Percentiles rank a stretch among this genome's conserved stretches.
Conservation (phyloP, 2,113 vertebrate species). For the Osmerus eperlanus region DNA sequence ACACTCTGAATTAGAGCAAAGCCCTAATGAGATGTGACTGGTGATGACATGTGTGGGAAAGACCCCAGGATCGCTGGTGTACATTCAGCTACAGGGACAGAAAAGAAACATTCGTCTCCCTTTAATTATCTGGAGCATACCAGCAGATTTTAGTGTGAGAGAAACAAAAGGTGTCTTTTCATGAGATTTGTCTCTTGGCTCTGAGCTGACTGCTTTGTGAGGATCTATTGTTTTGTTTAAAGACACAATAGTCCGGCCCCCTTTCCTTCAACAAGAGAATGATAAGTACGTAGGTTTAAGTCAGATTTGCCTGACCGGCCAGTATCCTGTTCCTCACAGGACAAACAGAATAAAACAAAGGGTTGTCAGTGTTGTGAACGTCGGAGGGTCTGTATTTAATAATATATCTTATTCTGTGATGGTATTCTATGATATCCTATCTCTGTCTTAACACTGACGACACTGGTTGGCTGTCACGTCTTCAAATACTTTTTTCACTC, state of each 20-base stretch:
- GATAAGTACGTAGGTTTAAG: conserved; percentile 35
- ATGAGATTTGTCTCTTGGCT: conserved; percentile 49
- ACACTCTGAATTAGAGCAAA: conserved; percentile 15
- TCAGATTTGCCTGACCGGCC: conserved; percentile 27
- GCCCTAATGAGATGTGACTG: conserved; percentile 13
- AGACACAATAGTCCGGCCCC: conserved; percentile 27
- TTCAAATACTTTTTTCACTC: background rate
- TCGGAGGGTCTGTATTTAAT: too few species aligned
- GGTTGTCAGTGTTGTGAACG: background rate
- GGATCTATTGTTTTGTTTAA: conserved; percentile 50
- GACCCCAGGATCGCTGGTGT: conserved; percentile 21
- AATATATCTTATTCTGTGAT: too few species aligned
- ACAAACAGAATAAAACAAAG: background rate
- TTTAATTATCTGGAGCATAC: conserved; percentile 50
- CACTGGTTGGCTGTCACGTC: background rate
- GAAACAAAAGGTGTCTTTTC: conserved; percentile 49
- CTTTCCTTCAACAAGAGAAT: conserved; percentile 30
- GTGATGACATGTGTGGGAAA: conserved; percentile 46
- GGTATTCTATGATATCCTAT: too few species aligned
- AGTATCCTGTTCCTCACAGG: conserved; percentile 35
- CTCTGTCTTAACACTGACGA: too few species aligned
- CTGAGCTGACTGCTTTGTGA: conserved; percentile 40
- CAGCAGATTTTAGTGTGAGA: conserved; percentile 43
- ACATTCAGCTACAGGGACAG: conserved; percentile 25
- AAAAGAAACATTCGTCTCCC: conserved; percentile 29